Evolutionary conservation across 2,113 vertebrate species (phyloP), one percentile per base, ranked within the genome.

Genomic region (Centropristis striata): DNA sequence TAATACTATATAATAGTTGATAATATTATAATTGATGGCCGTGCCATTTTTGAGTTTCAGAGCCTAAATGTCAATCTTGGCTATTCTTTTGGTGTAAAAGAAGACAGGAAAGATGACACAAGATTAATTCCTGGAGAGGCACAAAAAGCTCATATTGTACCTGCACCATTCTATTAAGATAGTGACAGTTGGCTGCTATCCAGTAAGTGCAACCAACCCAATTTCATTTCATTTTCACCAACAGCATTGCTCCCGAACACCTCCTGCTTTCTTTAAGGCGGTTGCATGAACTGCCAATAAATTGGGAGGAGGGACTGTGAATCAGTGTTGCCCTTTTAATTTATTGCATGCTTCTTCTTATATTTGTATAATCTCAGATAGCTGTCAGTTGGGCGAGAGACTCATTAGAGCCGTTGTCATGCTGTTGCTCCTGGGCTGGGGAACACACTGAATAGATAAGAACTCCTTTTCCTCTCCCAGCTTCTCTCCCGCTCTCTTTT

Each of bases 331-430:
- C 53, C 66, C 10, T 20, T 88, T 83, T 80, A 80, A 90, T 86
- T 53, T 60, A 69, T 67, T 63, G 16, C 50, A 42, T 55, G 55
- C 61, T 71, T 78, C 25, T 69, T 44, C 49, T 9, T 53, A 65
- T 65, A 77, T 65, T 70, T 14, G 14, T 60, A 64, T 86, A 76
- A 86, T 88, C 81, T 85, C 47, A 47, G 75, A 78, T 54, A 71
- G 80, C 77, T 80, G 71, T 80, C 81, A 61, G 66, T 75, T 51
- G 32, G 25, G 25, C 14, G 14, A 76, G 82, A 73, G 67, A 49
- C 75, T 84, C 81, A 85, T 91, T 78, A 81, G 65, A 78, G 72
- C 60, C 28, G 79, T 82, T 87, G 86, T 85, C 67, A 80, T 70
- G 57, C 57, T 20, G 8, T 60, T 64, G 53, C 79, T 89, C 57